phyloP scores from a whole-genome alignment of 64 coral and sea anemone genomes.

The Montipora capricornis region DNA sequence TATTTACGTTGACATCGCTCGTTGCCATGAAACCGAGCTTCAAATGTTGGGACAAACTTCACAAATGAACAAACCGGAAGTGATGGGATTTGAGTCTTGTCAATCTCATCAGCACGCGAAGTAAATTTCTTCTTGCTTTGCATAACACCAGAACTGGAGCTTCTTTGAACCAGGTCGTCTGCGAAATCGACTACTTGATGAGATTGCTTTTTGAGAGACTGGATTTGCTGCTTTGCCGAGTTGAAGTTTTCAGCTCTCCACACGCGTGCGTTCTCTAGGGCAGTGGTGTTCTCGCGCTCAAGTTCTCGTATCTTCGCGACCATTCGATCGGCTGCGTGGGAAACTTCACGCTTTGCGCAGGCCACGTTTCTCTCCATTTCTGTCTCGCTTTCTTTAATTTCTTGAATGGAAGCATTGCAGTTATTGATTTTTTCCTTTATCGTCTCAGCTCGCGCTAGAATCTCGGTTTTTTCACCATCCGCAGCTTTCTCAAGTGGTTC shows the following conservation, averaged over 20 bases:
- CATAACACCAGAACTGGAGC: neutral
- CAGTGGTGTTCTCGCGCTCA: neutral
- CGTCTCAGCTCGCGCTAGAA: neutral
- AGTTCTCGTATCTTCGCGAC: neutral
- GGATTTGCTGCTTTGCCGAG: neutral
- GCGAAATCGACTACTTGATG: neutral
- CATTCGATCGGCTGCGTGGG: neutral
- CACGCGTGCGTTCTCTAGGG: neutral
- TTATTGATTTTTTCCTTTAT: neutral
- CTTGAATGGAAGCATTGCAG: neutral
- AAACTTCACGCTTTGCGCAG: neutral
- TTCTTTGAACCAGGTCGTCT: neutral
- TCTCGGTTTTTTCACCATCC: neutral
- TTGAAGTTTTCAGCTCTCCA: neutral
- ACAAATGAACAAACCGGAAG: neutral
- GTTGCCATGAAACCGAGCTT: neutral
- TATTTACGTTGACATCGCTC: neutral
- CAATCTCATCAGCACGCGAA: neutral
- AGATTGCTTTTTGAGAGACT: neutral
- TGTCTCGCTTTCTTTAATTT: neutral
- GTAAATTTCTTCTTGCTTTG: neutral
- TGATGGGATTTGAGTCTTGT: neutral
- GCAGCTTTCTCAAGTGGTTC: conserved; percentile 7
- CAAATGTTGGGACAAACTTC: neutral
- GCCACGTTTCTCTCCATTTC: neutral